Conservation (phyloP, 2,113 vertebrate genomes). For the Pituophis catenifer region DNA sequence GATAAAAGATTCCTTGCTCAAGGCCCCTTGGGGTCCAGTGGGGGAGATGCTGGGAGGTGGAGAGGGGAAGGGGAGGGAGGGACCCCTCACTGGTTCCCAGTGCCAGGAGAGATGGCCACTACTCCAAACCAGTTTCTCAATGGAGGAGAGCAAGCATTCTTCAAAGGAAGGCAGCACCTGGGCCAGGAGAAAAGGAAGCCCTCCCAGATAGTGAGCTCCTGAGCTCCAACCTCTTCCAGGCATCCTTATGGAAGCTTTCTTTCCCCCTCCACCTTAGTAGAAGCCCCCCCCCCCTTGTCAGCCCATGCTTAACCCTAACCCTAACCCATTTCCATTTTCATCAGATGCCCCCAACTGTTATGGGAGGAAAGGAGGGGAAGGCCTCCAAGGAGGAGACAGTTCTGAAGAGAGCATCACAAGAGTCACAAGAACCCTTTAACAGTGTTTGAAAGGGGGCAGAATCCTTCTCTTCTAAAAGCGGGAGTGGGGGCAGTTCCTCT, state of each 20-base stretch:
- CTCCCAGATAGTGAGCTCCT: background rate
- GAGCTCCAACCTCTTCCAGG: background rate
- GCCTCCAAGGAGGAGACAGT: background rate
- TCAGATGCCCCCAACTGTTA: background rate
- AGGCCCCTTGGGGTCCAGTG: background rate
- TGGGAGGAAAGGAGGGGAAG: background rate
- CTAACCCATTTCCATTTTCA: background rate
- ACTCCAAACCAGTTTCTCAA: background rate
- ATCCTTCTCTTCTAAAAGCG: background rate
- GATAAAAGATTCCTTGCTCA: slow-evolving; percentile 26
- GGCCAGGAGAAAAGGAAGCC: background rate
- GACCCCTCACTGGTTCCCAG: background rate
- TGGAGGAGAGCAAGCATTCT: background rate
- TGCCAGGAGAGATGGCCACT: background rate
- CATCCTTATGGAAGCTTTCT: background rate
- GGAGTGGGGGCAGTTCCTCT: background rate
- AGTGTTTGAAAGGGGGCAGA: background rate
- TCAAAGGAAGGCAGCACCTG: background rate
- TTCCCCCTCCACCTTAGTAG: background rate
- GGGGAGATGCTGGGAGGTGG: background rate
- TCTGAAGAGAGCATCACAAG: background rate
- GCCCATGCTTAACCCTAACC: background rate
- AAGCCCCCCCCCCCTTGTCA: background rate
- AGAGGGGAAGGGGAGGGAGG: background rate
- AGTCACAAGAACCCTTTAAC: background rate